phyloP scores from a whole-genome alignment of 35 echinoderm and acorn worm genomes.

The Patiria miniata region DNA sequence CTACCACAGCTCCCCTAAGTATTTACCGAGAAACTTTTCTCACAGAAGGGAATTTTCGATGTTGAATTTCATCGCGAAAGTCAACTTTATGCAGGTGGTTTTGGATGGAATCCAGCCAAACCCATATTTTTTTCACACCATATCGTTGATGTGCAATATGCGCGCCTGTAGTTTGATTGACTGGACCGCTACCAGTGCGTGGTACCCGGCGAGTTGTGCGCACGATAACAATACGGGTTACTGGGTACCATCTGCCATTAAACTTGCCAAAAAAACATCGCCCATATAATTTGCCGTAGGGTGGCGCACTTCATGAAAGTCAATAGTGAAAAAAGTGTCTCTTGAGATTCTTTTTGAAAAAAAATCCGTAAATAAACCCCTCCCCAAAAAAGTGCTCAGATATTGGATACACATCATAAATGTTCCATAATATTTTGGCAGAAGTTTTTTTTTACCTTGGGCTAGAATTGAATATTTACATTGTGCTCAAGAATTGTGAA shows the following conservation, averaged over 20 bases:
- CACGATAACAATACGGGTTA: neutral
- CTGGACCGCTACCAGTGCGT: neutral
- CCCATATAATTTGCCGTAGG: neutral
- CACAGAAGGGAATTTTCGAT: neutral
- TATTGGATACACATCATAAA: no score
- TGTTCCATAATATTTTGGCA: no score
- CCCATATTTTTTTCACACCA: neutral
- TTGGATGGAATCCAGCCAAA: neutral
- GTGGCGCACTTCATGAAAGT: neutral
- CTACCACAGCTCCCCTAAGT: neutral
- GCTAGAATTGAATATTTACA: no score
- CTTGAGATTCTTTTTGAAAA: no score
- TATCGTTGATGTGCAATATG: neutral
- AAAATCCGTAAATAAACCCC: no score
- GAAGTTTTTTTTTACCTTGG: no score
- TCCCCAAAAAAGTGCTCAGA: no score
- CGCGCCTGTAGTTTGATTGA: constrained; percentile 21
- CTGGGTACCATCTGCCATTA: neutral
- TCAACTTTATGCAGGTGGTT: constrained; percentile 11
- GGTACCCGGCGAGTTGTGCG: neutral
- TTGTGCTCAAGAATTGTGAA: no score
- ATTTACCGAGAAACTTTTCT: neutral
- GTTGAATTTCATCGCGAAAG: neutral
- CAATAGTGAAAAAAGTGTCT: no score
- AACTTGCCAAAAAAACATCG: neutral